Evolutionary conservation across 2,888 invertebrate genomes (phyloP).

Genomic region (Phytoseiulus persimilis): DNA sequence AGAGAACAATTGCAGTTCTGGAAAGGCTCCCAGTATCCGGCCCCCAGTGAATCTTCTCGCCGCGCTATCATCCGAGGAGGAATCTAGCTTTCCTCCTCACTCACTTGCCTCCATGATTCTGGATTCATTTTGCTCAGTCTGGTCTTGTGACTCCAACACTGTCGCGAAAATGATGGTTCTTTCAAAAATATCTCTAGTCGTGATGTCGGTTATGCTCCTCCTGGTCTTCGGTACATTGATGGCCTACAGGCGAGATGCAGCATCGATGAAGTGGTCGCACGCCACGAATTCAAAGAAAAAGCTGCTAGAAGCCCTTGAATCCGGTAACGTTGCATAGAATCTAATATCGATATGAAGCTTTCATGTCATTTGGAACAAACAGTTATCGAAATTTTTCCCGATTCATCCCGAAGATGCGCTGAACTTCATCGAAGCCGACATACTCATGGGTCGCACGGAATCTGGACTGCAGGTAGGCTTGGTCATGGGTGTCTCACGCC

Average conservation of each 20-base stretch:
- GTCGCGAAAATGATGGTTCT: not conserved
- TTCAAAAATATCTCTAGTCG: not conserved
- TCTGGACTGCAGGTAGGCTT: not conserved
- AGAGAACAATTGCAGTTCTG: no score
- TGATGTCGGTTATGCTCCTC: not conserved
- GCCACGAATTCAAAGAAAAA: constrained; percentile 8
- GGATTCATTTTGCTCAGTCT: not conserved
- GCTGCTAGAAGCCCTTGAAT: not conserved
- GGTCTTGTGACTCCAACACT: not conserved
- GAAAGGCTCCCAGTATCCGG: no score
- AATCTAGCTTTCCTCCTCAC: not conserved
- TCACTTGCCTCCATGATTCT: not conserved
- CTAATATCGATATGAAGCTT: no score
- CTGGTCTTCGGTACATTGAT: not conserved
- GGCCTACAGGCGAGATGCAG: not conserved
- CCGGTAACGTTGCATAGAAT: not conserved
- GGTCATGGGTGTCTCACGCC: not conserved
- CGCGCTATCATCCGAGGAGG: no score
- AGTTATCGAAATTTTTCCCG: no score
- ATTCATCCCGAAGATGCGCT: not conserved
- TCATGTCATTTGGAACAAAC: no score
- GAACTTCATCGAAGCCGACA: constrained; percentile 31
- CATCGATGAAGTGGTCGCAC: not conserved
- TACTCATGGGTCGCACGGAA: not conserved
- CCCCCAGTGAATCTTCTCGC: no score